Evolutionary conservation across 2,888 invertebrate genomes (phyloP), one percentile per base, ranked within the genome.

Genomic region (Entomobrya proxima): DNA sequence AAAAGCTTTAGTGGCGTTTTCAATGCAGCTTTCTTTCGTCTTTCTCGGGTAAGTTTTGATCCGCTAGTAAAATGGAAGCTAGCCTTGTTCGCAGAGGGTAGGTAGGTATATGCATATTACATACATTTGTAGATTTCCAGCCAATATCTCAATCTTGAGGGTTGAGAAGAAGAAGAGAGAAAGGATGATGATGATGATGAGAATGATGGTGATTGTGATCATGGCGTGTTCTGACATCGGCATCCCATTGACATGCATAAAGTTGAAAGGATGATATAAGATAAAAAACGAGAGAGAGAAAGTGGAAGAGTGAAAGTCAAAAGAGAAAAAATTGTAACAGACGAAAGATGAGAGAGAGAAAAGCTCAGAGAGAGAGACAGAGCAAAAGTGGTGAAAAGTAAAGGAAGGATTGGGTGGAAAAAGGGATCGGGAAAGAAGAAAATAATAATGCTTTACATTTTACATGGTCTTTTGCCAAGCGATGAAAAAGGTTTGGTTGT

Each of bases 91-190:
- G n/a, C n/a, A n/a, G n/a, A n/a, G n/a, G n/a, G n/a, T n/a, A n/a
- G n/a, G n/a, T n/a, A n/a, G n/a, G n/a, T n/a, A n/a, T n/a, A n/a
- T n/a, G n/a, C n/a, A n/a, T n/a, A n/a, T n/a, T n/a, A n/a, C n/a
- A n/a, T n/a, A n/a, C n/a, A n/a, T n/a, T n/a, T n/a, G n/a, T n/a
- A n/a, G n/a, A n/a, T n/a, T n/a, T 50, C 72, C 30, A 47, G 2
- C 40, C 67, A 80, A 61, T 58, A 78, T 80, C 80, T 72, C 81
- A 75, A 75, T 82, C 81, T 82, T 50, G n/a, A n/a, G n/a, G n/a
- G n/a, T n/a, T n/a, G n/a, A n/a, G n/a, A n/a, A n/a, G n/a, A n/a
- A n/a, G n/a, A n/a, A n/a, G n/a, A n/a, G n/a, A n/a, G n/a, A n/a
- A n/a, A n/a, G n/a, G n/a, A n/a, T n/a, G n/a, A n/a, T n/a, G n/a